phyloP scores from a whole-genome alignment of 2,888 invertebrate genomes.

The Scaptomyza parva region DNA sequence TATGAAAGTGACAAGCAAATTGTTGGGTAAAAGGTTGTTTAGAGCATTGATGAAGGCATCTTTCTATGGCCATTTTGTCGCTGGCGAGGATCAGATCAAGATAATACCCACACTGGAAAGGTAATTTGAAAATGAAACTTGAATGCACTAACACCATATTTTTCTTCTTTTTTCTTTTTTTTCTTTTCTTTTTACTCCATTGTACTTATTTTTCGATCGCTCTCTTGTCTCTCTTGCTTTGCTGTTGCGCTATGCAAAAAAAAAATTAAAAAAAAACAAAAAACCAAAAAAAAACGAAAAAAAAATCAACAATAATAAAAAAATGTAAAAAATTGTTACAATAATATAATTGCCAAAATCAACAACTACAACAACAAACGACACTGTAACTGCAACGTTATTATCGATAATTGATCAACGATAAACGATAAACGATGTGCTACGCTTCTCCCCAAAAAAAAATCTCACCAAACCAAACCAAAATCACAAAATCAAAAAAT shows the following conservation, averaged over 20 bases:
- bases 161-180: conserved; percentile 60
- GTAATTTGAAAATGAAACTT: conserved; percentile 83
- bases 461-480: not conserved
- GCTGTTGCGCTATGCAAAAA: conserved; percentile 35
- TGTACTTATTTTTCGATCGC: conserved; percentile 23
- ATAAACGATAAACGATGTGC: conserved; percentile 18
- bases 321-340: conserved; percentile 5
- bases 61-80: conserved; percentile 99
- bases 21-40: conserved; percentile 94
- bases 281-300: conserved; percentile 7
- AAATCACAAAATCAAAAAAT: conserved; percentile 1
- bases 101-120: conserved; percentile 94
- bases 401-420: conserved; percentile 22
- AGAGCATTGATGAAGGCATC: conserved; percentile 94
- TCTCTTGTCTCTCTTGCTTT: conserved; percentile 38
- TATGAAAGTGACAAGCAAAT: conserved; percentile 91
- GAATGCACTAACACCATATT: conserved; percentile 71
- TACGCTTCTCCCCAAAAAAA: not conserved
- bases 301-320: conserved; percentile 2
- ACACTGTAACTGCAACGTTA: conserved; percentile 10
- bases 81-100: conserved; percentile 95
- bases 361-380: not conserved
- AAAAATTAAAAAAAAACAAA: no score
- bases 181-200: conserved; percentile 64
- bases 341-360: conserved; percentile 2